phyloP scores from a whole-genome alignment of 2,113 vertebrate genomes.

The Australoheros scitulus region DNA sequence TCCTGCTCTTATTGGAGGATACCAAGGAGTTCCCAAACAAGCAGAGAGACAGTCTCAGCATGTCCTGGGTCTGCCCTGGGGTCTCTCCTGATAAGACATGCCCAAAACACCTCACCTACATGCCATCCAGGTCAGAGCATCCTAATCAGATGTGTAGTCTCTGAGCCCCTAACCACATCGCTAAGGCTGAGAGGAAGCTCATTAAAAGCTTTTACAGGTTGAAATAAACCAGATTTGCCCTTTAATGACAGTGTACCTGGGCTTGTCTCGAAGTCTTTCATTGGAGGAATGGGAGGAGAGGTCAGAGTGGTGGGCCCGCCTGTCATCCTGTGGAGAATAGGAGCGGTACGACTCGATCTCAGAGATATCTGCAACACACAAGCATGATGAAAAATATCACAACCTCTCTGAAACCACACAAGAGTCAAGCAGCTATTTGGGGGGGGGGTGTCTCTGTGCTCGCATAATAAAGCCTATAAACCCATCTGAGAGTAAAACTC shows the following conservation, averaged over 20 bases:
- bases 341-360: slow-evolving; percentile 98
- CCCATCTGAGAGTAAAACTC: background rate
- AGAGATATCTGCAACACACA: slow-evolving; percentile 87
- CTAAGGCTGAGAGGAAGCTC: background rate
- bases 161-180: background rate
- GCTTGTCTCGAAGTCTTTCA: slow-evolving; percentile 91
- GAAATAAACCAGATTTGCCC: background rate
- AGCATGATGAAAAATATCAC: slow-evolving; percentile 22
- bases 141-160: background rate
- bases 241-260: slow-evolving; percentile 76
- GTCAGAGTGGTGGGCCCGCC: slow-evolving; percentile 88
- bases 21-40: background rate
- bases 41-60: background rate
- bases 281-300: slow-evolving; percentile 93
- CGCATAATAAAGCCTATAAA: background rate
- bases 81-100: background rate
- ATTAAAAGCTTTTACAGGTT: background rate
- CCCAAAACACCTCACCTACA: background rate
- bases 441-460: background rate
- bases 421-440: background rate
- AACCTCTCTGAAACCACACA: background rate
- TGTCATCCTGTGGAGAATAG: slow-evolving; percentile 91
- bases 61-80: background rate
- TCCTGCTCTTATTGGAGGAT: background rate
- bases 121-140: background rate